A percentile compares a stretch with the other conserved stretches of the same genome.
Conservation (phyloP, 92 coral and sea anemone species). For the Galaxea fascicularis region DNA sequence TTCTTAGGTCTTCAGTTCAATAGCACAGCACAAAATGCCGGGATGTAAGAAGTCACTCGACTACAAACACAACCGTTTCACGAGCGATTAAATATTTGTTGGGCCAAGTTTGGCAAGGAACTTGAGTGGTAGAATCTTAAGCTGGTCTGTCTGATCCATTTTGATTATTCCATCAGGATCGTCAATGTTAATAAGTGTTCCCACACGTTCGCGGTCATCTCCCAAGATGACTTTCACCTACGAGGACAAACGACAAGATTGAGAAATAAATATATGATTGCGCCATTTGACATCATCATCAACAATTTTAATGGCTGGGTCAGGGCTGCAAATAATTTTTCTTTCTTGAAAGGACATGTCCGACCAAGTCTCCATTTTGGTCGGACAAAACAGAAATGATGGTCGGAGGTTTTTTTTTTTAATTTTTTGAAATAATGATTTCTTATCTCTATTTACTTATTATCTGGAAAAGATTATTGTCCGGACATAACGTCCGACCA, state of each 20-base stretch:
- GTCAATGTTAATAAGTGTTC: constrained; percentile 96
- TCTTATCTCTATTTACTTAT: too few species aligned
- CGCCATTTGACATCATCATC: too few species aligned
- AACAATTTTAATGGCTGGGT: neutral
- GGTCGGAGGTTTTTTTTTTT: too few species aligned
- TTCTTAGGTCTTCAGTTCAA: neutral
- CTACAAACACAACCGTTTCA: neutral
- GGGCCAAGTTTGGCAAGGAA: constrained; percentile 85
- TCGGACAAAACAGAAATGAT: too few species aligned
- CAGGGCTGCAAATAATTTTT: too few species aligned
- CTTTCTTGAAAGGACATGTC: too few species aligned
- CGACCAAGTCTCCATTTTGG: too few species aligned
- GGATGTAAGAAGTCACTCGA: neutral
- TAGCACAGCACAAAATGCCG: neutral
- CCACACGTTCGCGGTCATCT: constrained; percentile 88
- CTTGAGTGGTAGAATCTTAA: constrained; percentile 89
- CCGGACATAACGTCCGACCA: too few species aligned
- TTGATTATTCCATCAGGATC: constrained; percentile 94
- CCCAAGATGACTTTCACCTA: constrained; percentile 94
- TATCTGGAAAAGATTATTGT: too few species aligned
- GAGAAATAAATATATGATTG: neutral
- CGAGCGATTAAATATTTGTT: constrained; percentile 32
- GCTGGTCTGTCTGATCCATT: constrained; percentile 92
- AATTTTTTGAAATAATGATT: too few species aligned
- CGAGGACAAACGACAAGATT: neutral